Conservation (phyloP, 2,888 invertebrate genomes). For the Campoplex capitator region DNA sequence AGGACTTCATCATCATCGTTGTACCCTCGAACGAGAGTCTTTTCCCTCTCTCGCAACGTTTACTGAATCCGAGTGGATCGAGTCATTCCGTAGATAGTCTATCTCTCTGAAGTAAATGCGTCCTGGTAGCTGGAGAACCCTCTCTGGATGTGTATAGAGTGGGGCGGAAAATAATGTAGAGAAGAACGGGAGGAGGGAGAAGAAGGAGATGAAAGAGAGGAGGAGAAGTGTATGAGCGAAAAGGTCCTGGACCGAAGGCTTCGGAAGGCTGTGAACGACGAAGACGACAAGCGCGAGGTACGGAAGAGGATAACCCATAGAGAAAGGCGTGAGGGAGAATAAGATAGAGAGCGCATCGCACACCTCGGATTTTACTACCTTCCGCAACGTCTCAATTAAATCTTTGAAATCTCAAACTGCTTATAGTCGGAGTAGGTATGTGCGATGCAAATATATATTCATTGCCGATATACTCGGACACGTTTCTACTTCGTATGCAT, state of each 20-base stretch:
- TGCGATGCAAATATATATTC: constrained; percentile 38
- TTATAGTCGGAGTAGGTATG: constrained; percentile 45
- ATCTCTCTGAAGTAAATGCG: constrained; percentile 58
- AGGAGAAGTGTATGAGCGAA: constrained; percentile 41
- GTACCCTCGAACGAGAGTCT: constrained; percentile 23
- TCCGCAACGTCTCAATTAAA: constrained; percentile 80
- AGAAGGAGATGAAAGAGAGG: constrained; percentile 4
- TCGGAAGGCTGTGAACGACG: constrained; percentile 30
- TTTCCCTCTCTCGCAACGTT: constrained; percentile 37
- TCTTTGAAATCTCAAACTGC: constrained; percentile 73
- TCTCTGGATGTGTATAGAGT: constrained; percentile 24
- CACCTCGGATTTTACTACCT: constrained; percentile 74
- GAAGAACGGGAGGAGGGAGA: constrained; percentile 20
- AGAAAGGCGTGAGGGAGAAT: constrained; percentile 9
- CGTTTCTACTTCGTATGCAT: constrained; percentile 54
- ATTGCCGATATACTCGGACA: constrained; percentile 43
- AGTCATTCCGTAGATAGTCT: constrained; percentile 66
- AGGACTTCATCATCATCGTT: constrained; percentile 38
- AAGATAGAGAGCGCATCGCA: constrained; percentile 57
- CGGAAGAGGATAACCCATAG: constrained; percentile 32
- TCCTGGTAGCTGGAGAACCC: constrained; percentile 29
- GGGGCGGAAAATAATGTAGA: constrained; percentile 49
- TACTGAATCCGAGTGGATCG: constrained; percentile 66
- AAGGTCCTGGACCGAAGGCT: constrained; percentile 35
- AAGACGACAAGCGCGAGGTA: constrained; percentile 41